These are phyloP conservation scores for Alethe diademata DNA, from an alignment of 2,113 vertebrate genomes.

Conservation along the genomic window DNA sequence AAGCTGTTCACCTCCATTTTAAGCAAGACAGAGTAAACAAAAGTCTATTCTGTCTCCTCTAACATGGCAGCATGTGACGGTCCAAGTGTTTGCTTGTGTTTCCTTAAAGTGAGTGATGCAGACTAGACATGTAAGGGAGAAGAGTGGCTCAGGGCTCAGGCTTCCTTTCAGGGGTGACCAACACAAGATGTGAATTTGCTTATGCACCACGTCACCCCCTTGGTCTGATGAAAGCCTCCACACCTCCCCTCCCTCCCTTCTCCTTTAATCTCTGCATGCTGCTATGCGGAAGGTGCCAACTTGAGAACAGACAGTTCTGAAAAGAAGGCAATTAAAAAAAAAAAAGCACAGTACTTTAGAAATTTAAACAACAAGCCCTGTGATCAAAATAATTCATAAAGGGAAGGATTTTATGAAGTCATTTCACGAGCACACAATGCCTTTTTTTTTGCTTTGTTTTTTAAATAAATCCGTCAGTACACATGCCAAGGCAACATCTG, in stretches of 20 bases:
- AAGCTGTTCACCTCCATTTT: slow-evolving; percentile 72
- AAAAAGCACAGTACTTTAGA: slow-evolving; percentile 71
- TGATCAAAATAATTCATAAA: slow-evolving; percentile 85
- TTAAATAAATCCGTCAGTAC: slow-evolving; percentile 80
- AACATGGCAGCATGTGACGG: slow-evolving; percentile 7
- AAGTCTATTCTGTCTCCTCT: slow-evolving; percentile 50
- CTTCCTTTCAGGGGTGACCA: slow-evolving; percentile 54
- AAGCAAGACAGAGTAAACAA: slow-evolving; percentile 59
- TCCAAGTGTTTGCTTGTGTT: slow-evolving; percentile 33
- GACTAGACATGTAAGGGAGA: slow-evolving; percentile 24
- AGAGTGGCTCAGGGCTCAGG: slow-evolving; percentile 46
- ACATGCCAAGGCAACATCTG: slow-evolving; percentile 81
- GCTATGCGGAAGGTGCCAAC: slow-evolving; percentile 76
- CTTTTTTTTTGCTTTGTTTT: slow-evolving; percentile 78
- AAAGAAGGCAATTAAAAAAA: slow-evolving; percentile 78
- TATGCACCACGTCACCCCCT: slow-evolving; percentile 29
- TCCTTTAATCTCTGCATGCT: slow-evolving; percentile 66
- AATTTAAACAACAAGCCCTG: slow-evolving; percentile 78
- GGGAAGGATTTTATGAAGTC: slow-evolving; percentile 81
- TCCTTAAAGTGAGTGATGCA: slow-evolving; percentile 16
- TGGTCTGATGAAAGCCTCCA: slow-evolving; percentile 56
- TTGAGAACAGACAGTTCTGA: slow-evolving; percentile 76
- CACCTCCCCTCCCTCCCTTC: slow-evolving; percentile 43
- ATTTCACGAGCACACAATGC: slow-evolving; percentile 79
- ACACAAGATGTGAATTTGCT: slow-evolving; percentile 44